Base-by-base conservation (phyloP, 2,113 vertebrate species). In the Saimiri boliviensis region DNA sequence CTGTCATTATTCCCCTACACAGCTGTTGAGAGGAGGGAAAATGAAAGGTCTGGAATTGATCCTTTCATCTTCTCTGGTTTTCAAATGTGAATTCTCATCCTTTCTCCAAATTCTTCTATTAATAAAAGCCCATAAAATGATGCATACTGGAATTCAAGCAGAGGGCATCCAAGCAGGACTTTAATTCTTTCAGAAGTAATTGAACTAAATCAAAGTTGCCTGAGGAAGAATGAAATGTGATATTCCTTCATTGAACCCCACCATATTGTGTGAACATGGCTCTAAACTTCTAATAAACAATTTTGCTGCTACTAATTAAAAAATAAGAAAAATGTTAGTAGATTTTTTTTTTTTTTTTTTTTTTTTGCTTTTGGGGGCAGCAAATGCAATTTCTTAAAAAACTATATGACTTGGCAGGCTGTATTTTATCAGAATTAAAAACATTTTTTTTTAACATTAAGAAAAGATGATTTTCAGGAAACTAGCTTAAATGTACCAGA, bases 161-260 rank as follows among this genome's bases (percentile, higher is more conserved):
- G 23, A 91, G 56, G 32, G 16, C 32, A 87, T 40, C 58, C 27
- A 92, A 89, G 76, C 0, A 0, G 21, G 32, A 74, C 25, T 93
- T 95, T 60, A 17, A 68, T 93, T 93, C 58, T 49, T 90, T 94
- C 17, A 79, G 56, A 93, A 95, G 66, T 45, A 89, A 47, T 74
- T 89, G 42, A 92, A 92, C 19, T 90, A 93, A 76, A 88, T 92
- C 80, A 58, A 63, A 81, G 8, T 95, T 87, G 93, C 40, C 88
- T 5, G 9, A 68, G 32, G 81, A 95, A 85, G 58, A 94, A 86
- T 63, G 90, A 70, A 86, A 35, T 82, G n/a, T 77, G 23, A 45
- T 40, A 8, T 45, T 70, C 37, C 40, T 6, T 84, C 42, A 42
- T 5, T 80, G n/a, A 47, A 37, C 8, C 37, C 25, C 1, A 73